Evolutionary conservation across 92 coral and sea anemone species (phyloP), one percentile per base, ranked within the genome.

Genomic region (Siderastrea siderea): DNA sequence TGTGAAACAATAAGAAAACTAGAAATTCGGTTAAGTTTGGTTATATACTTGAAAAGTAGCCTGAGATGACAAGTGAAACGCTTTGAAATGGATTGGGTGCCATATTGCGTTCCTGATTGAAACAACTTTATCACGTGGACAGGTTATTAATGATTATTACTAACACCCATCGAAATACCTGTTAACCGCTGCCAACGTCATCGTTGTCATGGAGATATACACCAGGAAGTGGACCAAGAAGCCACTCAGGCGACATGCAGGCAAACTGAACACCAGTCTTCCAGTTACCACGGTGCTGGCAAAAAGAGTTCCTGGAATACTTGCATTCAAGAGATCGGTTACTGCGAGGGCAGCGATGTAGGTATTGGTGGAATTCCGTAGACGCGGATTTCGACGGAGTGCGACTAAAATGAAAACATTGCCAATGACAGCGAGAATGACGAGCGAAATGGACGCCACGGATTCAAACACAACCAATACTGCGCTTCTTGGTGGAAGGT

Each of bases 311-410:
- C 87, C 87, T 0, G 87, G 87, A 7, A 84, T 50, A 14, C 59
- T 62, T 1, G 87, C 80, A 52, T 74, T 84, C 51, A 84, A 76
- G 8, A 84, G 60, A 64, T 84, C 87, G 0, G 87, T 74, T 13
- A 84, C 60, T 4, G 87, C 87, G 6, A 84, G 68, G 4, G 87
- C 87, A 4, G 87, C 87, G 80, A 84, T 84, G 63, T 84, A 84
- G 19, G 49, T 62, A 26, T 84, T 84, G 15, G 80, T 73, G 9
- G 87, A 71, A 73, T 73, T 84, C 5, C 87, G 71, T 38, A 84
- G 80, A 26, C 80, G 87, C 6, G 81, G 87, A 15, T 74, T 84
- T 11, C 87, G 87, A 49, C 19, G 74, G n/a, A 84, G 64, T 1
- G 87, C 87, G 7, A 46, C 68, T 12, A 84, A 66, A 73, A 84